Base-by-base conservation (phyloP, 2,888 invertebrate species). In the Troides oblongomaculatus region DNA sequence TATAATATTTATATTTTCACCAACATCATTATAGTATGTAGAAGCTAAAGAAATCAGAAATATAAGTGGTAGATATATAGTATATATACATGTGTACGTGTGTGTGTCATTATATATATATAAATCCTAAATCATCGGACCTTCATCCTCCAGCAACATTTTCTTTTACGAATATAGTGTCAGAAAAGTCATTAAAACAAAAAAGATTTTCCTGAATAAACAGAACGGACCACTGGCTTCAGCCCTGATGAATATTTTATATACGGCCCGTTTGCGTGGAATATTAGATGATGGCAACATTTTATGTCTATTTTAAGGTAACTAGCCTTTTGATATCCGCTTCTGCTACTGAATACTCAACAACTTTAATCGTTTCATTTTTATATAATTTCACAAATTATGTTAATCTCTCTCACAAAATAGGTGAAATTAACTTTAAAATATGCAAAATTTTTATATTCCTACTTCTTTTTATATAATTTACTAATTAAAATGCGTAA, bases 221-320 rank as follows among this genome's bases (percentile, higher is more conserved):
- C 70, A 71, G 68, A 63, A 64, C 70, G 50, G 53, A 59, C 30
- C 62, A 30, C 56, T 39, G 50, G 25, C 63, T 59, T 56, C 60
- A 63, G 60, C 66, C 66, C 57, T 65, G 61, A 70, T 89, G 84
- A 84, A 89, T 89, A 87, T 85, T 88, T 88, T 81, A 89, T 83
- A 75, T 74, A 78, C 77, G 78, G 76, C 78, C 77, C 81, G 83
- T 87, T 87, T 84, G 81, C 81, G 82, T 79, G 76, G 87, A 88
- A 89, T 89, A 86, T 84, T 84, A 85, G 78, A 88, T 83, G 74
- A 73, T 59, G 56, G 71, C 77, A 70, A 78, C 78, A 77, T 80
- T 84, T 81, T 79, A 80, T 77, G 75, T 73, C 77, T 77, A 80
- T 77, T 69, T 66, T 64, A 71, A 70, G 62, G 60, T 64, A 53